phyloP scores from a whole-genome alignment of 2,113 vertebrate genomes.

The Thunnus thynnus region DNA sequence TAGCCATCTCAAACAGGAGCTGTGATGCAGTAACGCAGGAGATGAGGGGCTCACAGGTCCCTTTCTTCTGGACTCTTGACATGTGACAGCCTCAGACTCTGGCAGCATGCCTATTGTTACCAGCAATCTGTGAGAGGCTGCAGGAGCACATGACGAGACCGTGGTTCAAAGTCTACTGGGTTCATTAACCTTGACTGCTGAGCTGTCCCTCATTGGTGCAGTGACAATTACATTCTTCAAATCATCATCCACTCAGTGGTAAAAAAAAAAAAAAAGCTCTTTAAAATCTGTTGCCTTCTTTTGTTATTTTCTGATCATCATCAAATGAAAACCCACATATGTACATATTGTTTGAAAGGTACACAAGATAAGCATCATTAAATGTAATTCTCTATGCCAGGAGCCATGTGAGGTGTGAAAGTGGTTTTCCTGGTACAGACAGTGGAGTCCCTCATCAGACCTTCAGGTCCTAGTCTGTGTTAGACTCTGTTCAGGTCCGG shows the following conservation, averaged over 20 bases:
- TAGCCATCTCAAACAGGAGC: constrained; percentile 84
- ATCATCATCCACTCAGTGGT: neutral
- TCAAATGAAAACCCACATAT: constrained; percentile 6
- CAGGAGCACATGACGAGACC: neutral
- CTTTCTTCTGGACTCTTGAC: neutral
- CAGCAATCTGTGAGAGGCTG: neutral
- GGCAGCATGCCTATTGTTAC: neutral
- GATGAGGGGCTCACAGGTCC: neutral
- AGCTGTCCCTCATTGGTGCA: neutral
- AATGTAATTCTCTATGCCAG: neutral
- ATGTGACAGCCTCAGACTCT: too few relatives aligned
- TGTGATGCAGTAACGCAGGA: constrained; percentile 77
- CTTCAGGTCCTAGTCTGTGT: neutral
- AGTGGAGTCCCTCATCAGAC: neutral
- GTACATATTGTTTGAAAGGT: neutral
- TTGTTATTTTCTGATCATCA: constrained; percentile 2
- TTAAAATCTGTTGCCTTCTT: neutral
- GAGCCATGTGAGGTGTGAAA: neutral
- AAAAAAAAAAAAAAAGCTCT: neutral
- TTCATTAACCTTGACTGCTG: neutral
- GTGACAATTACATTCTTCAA: neutral
- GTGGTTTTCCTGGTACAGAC: neutral
- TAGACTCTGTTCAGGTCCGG: neutral
- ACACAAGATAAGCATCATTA: neutral
- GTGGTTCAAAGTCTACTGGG: neutral